Evolutionary conservation across 2,888 invertebrate genomes (phyloP).

Genomic region (Hemaris fuciformis): DNA sequence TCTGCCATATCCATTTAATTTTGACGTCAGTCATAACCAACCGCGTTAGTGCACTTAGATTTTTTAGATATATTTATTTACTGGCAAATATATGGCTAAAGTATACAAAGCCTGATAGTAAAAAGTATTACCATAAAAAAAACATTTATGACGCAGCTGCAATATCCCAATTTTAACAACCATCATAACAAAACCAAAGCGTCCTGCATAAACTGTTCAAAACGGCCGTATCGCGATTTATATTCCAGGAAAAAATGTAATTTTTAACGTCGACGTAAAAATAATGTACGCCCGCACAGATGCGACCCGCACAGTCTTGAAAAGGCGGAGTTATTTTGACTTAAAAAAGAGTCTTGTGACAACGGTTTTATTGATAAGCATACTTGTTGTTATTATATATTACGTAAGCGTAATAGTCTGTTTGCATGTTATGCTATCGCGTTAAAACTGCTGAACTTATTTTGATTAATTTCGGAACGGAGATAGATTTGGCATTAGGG

Average conservation of each 20-base stretch:
- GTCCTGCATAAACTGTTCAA: not conserved
- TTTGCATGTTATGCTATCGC: too few species aligned
- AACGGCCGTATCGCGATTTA: not conserved
- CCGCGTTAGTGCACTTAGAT: too few species aligned
- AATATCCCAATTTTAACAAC: not conserved
- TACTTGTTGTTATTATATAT: too few species aligned
- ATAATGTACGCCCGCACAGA: not conserved
- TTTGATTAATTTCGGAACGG: too few species aligned
- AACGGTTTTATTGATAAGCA: not conserved
- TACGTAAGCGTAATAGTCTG: too few species aligned
- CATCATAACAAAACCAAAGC: not conserved
- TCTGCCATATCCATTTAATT: too few species aligned
- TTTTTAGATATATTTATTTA: too few species aligned
- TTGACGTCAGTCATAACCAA: too few species aligned
- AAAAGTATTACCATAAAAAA: not conserved
- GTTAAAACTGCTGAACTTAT: too few species aligned
- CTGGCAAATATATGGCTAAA: too few species aligned
- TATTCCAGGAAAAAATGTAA: constrained; percentile 2
- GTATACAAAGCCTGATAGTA: too few species aligned
- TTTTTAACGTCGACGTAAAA: not conserved
- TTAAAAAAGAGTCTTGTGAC: not conserved
- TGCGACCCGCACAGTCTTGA: not conserved
- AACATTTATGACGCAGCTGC: not conserved
- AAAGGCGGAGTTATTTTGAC: not conserved
- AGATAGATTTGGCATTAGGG: too few species aligned